A percentile compares a stretch with the other conserved stretches of the same genome.
Evolutionary conservation across 2,888 invertebrate species (phyloP).

Genomic region (Dynastes maya): DNA sequence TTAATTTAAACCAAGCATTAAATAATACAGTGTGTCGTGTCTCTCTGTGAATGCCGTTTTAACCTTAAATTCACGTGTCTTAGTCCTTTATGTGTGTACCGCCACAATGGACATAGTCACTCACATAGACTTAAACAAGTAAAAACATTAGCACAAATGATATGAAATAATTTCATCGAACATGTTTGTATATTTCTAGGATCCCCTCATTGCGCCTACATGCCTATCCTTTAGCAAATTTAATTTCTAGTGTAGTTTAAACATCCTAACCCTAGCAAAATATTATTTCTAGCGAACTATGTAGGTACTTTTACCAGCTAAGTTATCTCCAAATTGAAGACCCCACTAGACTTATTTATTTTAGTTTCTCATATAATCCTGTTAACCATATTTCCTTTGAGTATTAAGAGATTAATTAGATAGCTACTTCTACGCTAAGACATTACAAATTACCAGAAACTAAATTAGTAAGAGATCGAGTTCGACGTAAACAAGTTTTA

Average conservation of each 20-base stretch:
- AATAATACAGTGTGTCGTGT: no score
- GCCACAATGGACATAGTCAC: no score
- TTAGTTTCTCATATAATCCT: constrained; percentile 29
- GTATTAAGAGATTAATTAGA: neutral
- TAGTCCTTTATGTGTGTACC: no score
- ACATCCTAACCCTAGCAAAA: constrained; percentile 2
- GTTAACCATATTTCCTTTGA: constrained; percentile 22
- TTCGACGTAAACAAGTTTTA: no score
- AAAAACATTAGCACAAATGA: no score
- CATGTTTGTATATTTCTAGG: neutral
- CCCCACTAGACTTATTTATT: constrained; percentile 12
- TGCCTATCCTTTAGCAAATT: neutral
- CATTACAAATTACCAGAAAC: neutral
- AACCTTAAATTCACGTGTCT: no score
- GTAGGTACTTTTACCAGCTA: neutral
- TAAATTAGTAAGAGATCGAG: no score
- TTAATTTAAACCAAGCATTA: no score
- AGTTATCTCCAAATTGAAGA: neutral
- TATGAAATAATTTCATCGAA: neutral
- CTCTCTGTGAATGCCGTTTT: no score
- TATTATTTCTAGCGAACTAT: neutral
- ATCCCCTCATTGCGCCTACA: neutral
- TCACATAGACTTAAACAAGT: no score
- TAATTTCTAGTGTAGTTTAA: constrained; percentile 11
- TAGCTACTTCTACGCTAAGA: no score